Conservation (phyloP, 2,888 invertebrate genomes). For the Tinea pellionella region DNA sequence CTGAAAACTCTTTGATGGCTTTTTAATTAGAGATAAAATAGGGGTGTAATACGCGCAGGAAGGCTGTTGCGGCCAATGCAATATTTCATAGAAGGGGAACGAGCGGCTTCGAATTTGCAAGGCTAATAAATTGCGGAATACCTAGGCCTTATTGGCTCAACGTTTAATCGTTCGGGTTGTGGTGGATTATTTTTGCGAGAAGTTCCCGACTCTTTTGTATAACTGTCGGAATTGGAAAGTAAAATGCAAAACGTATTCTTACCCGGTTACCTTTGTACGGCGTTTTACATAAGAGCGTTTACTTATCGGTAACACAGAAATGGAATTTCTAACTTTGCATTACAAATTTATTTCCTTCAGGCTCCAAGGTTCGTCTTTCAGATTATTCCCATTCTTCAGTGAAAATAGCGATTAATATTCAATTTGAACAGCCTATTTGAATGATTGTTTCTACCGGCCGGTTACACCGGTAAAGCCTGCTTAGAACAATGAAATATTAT, state of each 20-base stretch:
- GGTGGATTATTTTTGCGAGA: constrained; percentile 51
- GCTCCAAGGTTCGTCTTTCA: constrained; percentile 45
- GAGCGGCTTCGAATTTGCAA: constrained; percentile 61
- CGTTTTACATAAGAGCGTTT: constrained; percentile 45
- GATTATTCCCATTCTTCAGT: constrained; percentile 61
- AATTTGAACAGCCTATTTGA: constrained; percentile 65
- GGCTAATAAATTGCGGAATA: constrained; percentile 67
- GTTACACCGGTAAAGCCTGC: constrained; percentile 38
- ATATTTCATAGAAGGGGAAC: constrained; percentile 62
- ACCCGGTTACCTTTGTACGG: constrained; percentile 49
- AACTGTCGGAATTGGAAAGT: constrained; percentile 37
- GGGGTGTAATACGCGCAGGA: constrained; percentile 58
- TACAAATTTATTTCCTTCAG: constrained; percentile 64
- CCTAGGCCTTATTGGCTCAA: constrained; percentile 65
- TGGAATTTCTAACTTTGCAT: constrained; percentile 67
- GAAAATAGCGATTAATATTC: constrained; percentile 67
- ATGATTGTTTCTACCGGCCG: constrained; percentile 56
- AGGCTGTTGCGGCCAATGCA: constrained; percentile 54
- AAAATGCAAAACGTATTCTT: constrained; percentile 53
- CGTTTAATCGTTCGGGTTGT: constrained; percentile 46
- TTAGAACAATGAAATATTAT: constrained; percentile 44
- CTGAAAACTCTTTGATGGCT: constrained; percentile 70
- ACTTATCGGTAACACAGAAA: constrained; percentile 60
- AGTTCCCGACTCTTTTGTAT: constrained; percentile 33
- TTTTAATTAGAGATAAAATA: constrained; percentile 70